Percentiles rank a stretch among this genome's conserved stretches.
Evolutionary conservation across 2,113 vertebrate genomes (phyloP).

Genomic region (Helogale parvula): DNA sequence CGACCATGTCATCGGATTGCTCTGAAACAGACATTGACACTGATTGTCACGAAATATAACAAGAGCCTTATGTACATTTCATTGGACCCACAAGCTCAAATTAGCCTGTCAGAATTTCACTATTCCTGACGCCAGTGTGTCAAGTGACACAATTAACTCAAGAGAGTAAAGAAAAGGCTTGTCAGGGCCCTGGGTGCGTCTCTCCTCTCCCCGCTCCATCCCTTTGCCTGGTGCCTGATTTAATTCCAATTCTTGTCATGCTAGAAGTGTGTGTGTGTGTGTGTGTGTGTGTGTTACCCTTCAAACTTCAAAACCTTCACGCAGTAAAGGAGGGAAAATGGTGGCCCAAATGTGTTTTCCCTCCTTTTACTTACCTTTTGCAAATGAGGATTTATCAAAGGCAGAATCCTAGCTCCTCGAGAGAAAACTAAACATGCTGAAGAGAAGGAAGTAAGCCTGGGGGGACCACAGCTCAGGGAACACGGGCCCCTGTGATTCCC

Average conservation of each 20-base stretch:
- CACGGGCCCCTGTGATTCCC: neutral
- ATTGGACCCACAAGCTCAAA: conserved; percentile 82
- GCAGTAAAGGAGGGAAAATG: rapidly evolving
- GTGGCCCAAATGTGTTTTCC: neutral
- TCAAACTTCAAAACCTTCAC: neutral
- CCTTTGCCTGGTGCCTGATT: conserved; percentile 63
- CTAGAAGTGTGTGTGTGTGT: conserved; percentile 21
- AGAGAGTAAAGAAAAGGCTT: conserved; percentile 83
- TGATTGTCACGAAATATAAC: conserved; percentile 86
- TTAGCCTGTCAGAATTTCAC: conserved; percentile 86
- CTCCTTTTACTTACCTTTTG: neutral
- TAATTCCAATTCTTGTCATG: conserved; percentile 74
- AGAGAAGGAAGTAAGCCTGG: neutral
- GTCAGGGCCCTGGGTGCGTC: conserved; percentile 77
- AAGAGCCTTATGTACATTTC: conserved; percentile 77
- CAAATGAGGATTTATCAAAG: conserved; percentile 71
- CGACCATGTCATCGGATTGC: conserved; percentile 66
- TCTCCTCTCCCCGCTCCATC: conserved; percentile 37
- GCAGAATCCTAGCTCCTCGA: conserved; percentile 12
- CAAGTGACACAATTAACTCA: conserved; percentile 85
- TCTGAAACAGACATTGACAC: conserved; percentile 84
- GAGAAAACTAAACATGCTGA: neutral
- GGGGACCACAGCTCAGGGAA: neutral
- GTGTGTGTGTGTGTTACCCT: neutral
- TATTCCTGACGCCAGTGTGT: conserved; percentile 78